Conservation (phyloP, 2,888 invertebrate species). For the Noctuana brunneofusca region DNA sequence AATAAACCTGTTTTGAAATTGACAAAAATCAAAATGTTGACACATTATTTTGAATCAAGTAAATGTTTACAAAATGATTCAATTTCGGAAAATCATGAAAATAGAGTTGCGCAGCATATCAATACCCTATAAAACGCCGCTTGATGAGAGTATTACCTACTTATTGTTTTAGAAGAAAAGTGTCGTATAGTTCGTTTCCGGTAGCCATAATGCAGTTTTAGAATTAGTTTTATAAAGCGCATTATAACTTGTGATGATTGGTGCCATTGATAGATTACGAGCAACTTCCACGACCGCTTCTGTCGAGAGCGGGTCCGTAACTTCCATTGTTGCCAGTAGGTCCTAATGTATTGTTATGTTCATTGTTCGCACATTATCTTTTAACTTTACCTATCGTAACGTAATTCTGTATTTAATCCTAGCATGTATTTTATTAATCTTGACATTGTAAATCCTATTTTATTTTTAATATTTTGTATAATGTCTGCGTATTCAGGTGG, state of each 20-base stretch:
- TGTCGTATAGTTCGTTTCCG: not conserved
- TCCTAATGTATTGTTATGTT: constrained; percentile 40
- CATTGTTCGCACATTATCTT: constrained; percentile 32
- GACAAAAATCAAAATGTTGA: too few species aligned
- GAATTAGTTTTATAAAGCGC: constrained; percentile 61
- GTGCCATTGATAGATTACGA: constrained; percentile 81
- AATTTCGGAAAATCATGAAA: not conserved
- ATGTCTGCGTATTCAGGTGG: constrained; percentile 13
- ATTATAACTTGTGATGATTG: constrained; percentile 82
- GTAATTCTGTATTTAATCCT: constrained; percentile 26
- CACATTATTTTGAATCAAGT: too few species aligned
- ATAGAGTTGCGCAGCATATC: not conserved
- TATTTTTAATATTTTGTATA: constrained; percentile 24
- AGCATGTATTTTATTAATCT: constrained; percentile 16
- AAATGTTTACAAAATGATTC: not conserved
- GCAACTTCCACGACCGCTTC: constrained; percentile 65
- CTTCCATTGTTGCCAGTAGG: constrained; percentile 74
- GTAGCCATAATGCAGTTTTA: constrained; percentile 40
- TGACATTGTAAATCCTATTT: constrained; percentile 20
- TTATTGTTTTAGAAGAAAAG: not conserved
- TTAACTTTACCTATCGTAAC: constrained; percentile 7
- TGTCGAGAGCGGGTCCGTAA: constrained; percentile 62
- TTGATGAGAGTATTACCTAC: not conserved
- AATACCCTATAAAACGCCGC: not conserved
- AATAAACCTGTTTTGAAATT: not conserved